Conservation (phyloP, 2,888 invertebrate species). For the Oxystoma pomonae region DNA sequence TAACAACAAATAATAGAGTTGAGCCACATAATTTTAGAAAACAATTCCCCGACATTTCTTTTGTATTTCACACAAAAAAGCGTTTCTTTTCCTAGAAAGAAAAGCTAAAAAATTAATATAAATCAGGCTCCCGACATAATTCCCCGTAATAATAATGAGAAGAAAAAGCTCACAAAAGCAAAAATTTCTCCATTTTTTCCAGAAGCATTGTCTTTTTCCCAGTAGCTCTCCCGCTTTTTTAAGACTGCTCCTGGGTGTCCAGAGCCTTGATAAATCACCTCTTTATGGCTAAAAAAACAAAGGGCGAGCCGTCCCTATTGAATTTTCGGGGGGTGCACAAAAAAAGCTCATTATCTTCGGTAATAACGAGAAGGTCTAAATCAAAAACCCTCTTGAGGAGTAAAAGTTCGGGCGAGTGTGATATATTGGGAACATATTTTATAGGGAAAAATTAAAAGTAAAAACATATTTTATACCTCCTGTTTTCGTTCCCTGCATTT, state of each 20-base stretch:
- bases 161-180: background rate
- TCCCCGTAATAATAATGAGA: background rate
- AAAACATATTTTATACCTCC: too few species aligned
- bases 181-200: background rate
- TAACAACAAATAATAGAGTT: too few species aligned
- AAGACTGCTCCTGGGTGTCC: background rate
- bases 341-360: slow-evolving; percentile 26
- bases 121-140: background rate
- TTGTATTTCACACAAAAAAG: too few species aligned
- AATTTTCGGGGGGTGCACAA: slow-evolving; percentile 7
- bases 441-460: too few species aligned
- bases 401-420: too few species aligned
- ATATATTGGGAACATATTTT: too few species aligned
- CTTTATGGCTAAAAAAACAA: slow-evolving; percentile 3
- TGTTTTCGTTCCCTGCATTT: too few species aligned
- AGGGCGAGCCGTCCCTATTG: slow-evolving; percentile 1
- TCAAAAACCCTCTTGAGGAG: background rate
- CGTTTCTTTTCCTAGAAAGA: background rate
- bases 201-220: background rate
- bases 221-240: background rate
- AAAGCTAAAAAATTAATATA: background rate
- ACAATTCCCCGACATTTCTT: too few species aligned
- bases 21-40: background rate
- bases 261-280: background rate
- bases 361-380: slow-evolving; percentile 18